Evolutionary conservation across 2,113 vertebrate genomes (phyloP).

Genomic region (Panthera tigris): DNA sequence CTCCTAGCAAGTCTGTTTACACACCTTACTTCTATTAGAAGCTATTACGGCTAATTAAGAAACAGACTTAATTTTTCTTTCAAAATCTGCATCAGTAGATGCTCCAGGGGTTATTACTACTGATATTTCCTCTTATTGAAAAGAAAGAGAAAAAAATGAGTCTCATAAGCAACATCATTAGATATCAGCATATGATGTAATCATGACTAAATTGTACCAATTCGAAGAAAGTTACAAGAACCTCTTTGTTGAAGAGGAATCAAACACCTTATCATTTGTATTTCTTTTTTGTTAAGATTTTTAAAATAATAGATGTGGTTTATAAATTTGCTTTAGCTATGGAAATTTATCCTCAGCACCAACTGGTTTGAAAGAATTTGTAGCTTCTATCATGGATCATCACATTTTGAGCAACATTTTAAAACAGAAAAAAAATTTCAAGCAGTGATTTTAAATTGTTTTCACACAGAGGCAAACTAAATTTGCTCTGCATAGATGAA

Average conservation of each 20-base stretch:
- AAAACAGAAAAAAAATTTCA: conserved; percentile 19
- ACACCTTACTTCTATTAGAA: neutral
- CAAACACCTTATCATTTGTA: neutral
- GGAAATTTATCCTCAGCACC: conserved; percentile 16
- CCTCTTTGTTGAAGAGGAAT: neutral
- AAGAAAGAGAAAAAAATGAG: neutral
- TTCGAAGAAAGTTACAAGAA: neutral
- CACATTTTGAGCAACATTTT: conserved; percentile 11
- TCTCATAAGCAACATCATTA: neutral
- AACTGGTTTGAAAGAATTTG: conserved; percentile 4
- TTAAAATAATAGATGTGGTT: neutral
- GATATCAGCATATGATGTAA: neutral
- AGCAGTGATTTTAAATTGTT: conserved; percentile 36
- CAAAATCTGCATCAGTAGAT: neutral
- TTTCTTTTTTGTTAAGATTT: conserved; percentile 6
- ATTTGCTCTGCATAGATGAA: neutral
- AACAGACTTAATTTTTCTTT: conserved; percentile 54
- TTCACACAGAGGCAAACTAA: neutral
- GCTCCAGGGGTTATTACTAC: neutral
- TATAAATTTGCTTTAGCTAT: neutral
- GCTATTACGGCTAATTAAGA: conserved; percentile 48
- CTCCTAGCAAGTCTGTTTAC: neutral
- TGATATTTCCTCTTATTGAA: neutral
- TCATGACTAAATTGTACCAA: neutral
- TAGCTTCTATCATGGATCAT: conserved; percentile 3